phyloP scores from a whole-genome alignment of 1,140 invertebrate species.

The Uloborus diversus region DNA sequence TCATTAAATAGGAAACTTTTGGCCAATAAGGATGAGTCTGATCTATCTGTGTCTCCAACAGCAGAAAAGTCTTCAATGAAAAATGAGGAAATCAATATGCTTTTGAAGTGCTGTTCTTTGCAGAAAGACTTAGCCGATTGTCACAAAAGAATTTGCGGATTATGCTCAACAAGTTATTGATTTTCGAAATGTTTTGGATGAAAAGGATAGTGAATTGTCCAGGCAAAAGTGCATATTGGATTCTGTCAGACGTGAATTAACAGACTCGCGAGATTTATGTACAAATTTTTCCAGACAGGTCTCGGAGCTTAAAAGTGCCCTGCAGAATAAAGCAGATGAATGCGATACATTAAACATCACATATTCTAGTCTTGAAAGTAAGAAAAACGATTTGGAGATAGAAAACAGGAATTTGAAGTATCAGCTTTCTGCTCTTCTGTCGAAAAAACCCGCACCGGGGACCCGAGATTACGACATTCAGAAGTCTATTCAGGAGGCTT shows the following conservation, averaged over 20 bases:
- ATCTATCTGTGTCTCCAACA: neutral
- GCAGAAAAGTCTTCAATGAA: neutral
- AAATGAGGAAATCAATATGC: neutral
- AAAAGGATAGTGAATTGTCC: neutral
- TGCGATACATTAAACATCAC: slow-evolving; percentile 27
- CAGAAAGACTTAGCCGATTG: slow-evolving; percentile 14
- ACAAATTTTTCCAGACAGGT: neutral
- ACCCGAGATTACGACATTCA: too few relatives aligned
- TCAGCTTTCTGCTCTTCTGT: neutral
- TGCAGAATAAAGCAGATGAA: slow-evolving; percentile 28
- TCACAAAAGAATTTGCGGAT: slow-evolving; percentile 26
- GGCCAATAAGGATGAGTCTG: neutral
- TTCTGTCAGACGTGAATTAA: neutral
- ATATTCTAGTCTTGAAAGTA: slow-evolving; percentile 17
- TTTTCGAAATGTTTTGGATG: slow-evolving; percentile 7
- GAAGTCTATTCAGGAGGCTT: neutral
- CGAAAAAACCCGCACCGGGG: neutral
- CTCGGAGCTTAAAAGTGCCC: neutral
- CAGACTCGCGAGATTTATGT: slow-evolving; percentile 2
- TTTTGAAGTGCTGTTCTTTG: neutral
- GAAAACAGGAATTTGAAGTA: neutral
- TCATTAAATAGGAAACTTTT: neutral
- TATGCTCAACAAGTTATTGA: slow-evolving; percentile 23
- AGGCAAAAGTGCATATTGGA: slow-evolving; percentile 7
- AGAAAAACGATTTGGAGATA: slow-evolving; percentile 24